Evolutionary conservation across 1,140 invertebrate genomes (phyloP).

Genomic region (Oreohelix idahoensis): DNA sequence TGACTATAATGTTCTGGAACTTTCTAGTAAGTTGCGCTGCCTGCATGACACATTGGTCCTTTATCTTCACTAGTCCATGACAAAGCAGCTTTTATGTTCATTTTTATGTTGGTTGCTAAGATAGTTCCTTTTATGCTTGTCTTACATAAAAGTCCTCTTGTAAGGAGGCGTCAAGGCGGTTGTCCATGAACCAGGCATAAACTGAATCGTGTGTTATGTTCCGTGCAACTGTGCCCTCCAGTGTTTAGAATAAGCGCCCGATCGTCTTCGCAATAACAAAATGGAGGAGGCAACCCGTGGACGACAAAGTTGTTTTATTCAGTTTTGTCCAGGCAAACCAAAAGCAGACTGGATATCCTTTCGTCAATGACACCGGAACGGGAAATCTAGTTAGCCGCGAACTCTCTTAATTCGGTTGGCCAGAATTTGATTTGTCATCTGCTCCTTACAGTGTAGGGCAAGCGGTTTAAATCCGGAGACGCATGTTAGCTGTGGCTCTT

Average conservation of each 20-base stretch:
- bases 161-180: too few relatives aligned
- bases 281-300: neutral
- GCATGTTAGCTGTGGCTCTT: neutral
- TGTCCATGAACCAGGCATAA: neutral
- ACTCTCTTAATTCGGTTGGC: slow-evolving; percentile 1
- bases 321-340: neutral
- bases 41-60: too few relatives aligned
- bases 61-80: too few relatives aligned
- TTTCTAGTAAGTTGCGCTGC: too few relatives aligned
- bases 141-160: too few relatives aligned
- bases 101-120: too few relatives aligned
- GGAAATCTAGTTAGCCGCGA: slow-evolving; percentile 1
- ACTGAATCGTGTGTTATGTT: neutral
- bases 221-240: neutral
- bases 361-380: neutral
- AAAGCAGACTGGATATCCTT: neutral
- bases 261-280: neutral
- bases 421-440: slow-evolving; percentile 4
- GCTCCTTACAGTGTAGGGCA: neutral
- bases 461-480: neutral
- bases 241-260: neutral
- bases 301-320: neutral
- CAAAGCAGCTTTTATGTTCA: too few relatives aligned
- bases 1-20: too few relatives aligned
- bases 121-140: too few relatives aligned